Evolutionary conservation across 2,113 vertebrate species (phyloP).

Genomic region (Zosterops japonicus): DNA sequence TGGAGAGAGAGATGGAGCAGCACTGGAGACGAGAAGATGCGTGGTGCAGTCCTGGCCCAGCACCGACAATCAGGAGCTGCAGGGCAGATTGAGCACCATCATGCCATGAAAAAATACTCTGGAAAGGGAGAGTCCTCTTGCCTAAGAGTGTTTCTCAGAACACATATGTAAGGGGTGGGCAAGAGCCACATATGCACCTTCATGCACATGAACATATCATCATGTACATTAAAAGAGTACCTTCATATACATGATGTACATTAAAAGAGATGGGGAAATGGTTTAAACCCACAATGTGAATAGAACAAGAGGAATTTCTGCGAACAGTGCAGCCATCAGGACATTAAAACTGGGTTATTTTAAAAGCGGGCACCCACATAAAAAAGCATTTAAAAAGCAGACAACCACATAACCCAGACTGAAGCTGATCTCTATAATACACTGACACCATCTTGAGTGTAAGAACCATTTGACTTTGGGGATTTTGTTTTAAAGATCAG

Average conservation of each 20-base stretch:
- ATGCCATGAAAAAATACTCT: not conserved
- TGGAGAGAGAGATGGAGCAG: not conserved
- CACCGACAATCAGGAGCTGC: fast-evolving
- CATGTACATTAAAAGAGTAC: not conserved
- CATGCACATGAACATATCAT: not conserved
- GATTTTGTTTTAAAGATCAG: not conserved
- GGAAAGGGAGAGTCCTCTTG: not conserved
- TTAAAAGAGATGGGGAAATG: not conserved
- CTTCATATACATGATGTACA: not conserved
- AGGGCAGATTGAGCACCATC: not conserved
- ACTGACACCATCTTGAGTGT: not conserved
- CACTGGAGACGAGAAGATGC: fast-evolving
- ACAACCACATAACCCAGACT: not conserved
- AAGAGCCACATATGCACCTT: too few relatives aligned
- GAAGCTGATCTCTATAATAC: not conserved
- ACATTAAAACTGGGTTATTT: not conserved
- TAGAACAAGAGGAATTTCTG: not conserved
- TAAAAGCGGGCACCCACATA: not conserved
- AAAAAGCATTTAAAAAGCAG: not conserved
- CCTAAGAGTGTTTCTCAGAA: not conserved
- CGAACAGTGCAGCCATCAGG: not conserved
- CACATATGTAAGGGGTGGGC: fast-evolving
- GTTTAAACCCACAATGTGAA: not conserved
- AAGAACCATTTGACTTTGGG: not conserved
- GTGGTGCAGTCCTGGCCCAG: not conserved